A percentile compares a stretch with the other conserved stretches of the same genome.
Evolutionary conservation across 2,888 invertebrate genomes (phyloP).

Genomic region (Temnothorax ravouxi): DNA sequence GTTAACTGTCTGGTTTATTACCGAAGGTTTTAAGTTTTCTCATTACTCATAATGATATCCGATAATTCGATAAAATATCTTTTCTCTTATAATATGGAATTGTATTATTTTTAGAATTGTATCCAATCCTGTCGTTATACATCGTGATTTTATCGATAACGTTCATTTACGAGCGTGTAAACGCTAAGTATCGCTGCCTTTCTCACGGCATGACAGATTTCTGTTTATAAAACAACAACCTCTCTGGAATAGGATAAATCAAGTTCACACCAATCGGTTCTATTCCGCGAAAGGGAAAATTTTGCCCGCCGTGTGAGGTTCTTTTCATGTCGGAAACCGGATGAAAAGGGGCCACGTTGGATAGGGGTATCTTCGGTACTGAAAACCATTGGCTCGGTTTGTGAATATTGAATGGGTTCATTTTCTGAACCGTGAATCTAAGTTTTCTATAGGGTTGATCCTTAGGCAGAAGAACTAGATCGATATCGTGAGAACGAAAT

Average conservation of each 20-base stretch:
- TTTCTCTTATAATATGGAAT: neutral
- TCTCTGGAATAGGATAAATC: neutral
- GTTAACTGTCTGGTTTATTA: neutral
- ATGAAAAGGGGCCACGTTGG: slow-evolving; percentile 67
- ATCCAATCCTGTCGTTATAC: neutral
- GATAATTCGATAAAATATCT: neutral
- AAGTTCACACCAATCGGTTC: neutral
- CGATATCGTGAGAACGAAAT: slow-evolving; percentile 79
- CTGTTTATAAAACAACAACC: slow-evolving; percentile 36
- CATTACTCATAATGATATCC: neutral
- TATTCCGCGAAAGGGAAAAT: slow-evolving; percentile 50
- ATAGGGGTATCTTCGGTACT: slow-evolving; percentile 43
- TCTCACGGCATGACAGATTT: neutral
- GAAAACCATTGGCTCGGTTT: slow-evolving; percentile 67
- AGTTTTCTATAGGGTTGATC: slow-evolving; percentile 64
- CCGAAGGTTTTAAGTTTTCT: neutral
- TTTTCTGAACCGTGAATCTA: slow-evolving; percentile 67
- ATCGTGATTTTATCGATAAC: slow-evolving; percentile 4
- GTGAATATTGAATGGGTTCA: slow-evolving; percentile 80
- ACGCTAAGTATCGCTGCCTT: neutral
- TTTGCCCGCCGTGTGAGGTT: slow-evolving; percentile 49
- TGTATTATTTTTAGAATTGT: neutral
- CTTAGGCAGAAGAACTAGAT: slow-evolving; percentile 68
- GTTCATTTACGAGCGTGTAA: neutral
- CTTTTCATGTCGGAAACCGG: slow-evolving; percentile 58